phyloP scores from a whole-genome alignment of 2,888 invertebrate genomes.

The Trissoscelio sp. region DNA sequence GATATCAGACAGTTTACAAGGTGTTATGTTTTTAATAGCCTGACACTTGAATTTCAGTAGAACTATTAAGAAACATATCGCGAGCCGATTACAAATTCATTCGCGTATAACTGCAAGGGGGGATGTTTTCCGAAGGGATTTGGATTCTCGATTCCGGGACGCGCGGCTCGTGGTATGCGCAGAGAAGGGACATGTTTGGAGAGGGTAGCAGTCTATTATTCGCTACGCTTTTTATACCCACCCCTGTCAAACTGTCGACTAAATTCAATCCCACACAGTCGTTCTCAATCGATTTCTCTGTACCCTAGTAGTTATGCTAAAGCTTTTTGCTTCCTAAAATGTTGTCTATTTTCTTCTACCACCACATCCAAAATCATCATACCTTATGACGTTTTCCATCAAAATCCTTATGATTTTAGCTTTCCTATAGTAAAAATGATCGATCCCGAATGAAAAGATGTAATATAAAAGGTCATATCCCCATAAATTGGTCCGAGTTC shows the following conservation, averaged over 20 bases:
- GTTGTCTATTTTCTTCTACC: no score
- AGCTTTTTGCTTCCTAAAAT: background rate
- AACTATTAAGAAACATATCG: slow-evolving; percentile 30
- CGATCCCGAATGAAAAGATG: no score
- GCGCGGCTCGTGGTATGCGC: slow-evolving; percentile 75
- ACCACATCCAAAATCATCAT: no score
- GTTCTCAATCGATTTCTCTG: slow-evolving; percentile 78
- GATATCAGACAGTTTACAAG: background rate
- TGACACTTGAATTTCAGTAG: slow-evolving; percentile 13
- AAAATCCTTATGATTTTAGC: no score
- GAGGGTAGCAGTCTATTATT: slow-evolving; percentile 83
- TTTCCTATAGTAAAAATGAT: no score
- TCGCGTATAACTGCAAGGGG: slow-evolving; percentile 57
- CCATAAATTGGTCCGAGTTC: slow-evolving; percentile 32
- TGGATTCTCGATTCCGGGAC: slow-evolving; percentile 74
- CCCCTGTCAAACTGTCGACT: slow-evolving; percentile 81
- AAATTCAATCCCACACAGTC: slow-evolving; percentile 81
- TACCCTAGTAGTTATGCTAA: slow-evolving; percentile 19
- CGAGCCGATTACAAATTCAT: slow-evolving; percentile 61
- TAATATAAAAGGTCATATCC: no score
- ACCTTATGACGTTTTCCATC: background rate
- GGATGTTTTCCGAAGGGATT: slow-evolving; percentile 65
- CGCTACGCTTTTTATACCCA: slow-evolving; percentile 80
- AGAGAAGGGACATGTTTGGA: slow-evolving; percentile 80
- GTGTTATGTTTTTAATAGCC: slow-evolving; percentile 16